Evolutionary conservation across 2,888 invertebrate species (phyloP).

Genomic region (Coelinius sp.): DNA sequence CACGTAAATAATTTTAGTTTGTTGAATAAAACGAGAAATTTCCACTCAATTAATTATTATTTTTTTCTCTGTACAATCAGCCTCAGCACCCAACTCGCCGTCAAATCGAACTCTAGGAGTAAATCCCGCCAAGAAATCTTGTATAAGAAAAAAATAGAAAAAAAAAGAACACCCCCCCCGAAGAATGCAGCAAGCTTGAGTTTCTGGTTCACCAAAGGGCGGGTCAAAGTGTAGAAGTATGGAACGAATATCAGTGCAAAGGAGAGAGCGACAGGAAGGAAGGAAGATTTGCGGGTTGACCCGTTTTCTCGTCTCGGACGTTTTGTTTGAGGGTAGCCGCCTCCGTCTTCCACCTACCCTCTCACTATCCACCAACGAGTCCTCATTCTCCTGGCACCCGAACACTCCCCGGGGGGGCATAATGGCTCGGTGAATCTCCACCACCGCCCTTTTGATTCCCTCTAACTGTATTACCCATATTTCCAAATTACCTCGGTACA

Average conservation of each 20-base stretch:
- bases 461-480: slow-evolving; percentile 18
- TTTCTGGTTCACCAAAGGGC: slow-evolving; percentile 15
- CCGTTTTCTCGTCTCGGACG: slow-evolving; percentile 34
- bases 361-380: not conserved
- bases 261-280: slow-evolving; percentile 21
- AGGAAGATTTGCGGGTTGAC: slow-evolving; percentile 42
- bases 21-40: no score
- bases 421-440: not conserved
- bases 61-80: not conserved
- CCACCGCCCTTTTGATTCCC: slow-evolving; percentile 3
- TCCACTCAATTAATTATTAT: not conserved
- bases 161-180: no score
- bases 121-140: not conserved
- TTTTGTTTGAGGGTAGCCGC: slow-evolving; percentile 36
- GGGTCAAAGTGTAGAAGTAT: slow-evolving; percentile 18
- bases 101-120: not conserved
- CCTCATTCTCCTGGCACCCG: not conserved
- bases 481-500: not conserved
- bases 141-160: not conserved
- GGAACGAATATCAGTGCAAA: not conserved
- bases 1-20: no score
- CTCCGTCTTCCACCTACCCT: not conserved
- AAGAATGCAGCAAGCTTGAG: slow-evolving; percentile 21
- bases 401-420: slow-evolving; percentile 2
- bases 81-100: not conserved